These are phyloP conservation scores for Bambusicola thoracicus DNA, from an alignment of 2,113 vertebrate species.

Conservation along the genomic window DNA sequence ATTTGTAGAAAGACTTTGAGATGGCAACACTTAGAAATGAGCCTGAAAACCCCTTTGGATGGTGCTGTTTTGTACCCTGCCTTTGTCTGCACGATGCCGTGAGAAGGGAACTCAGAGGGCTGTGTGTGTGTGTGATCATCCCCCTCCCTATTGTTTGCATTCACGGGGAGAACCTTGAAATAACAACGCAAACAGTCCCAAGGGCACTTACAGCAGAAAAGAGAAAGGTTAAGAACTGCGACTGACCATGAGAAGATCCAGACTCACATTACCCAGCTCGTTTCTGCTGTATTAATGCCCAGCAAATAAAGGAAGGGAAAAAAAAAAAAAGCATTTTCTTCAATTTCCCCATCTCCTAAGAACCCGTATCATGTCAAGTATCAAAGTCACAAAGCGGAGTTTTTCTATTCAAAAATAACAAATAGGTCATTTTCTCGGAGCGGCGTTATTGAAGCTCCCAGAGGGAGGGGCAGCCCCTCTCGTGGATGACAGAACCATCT, in stretches of 20 bases:
- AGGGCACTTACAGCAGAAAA: background rate
- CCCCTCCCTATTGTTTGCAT: background rate
- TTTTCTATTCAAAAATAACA: background rate
- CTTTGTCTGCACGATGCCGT: background rate
- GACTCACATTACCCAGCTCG: background rate
- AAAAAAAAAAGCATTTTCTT: background rate
- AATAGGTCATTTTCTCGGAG: background rate
- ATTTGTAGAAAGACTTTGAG: background rate
- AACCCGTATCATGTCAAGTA: background rate
- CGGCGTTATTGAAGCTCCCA: accelerated
- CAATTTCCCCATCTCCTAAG: background rate
- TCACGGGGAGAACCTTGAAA: background rate
- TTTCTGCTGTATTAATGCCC: background rate
- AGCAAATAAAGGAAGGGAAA: background rate
- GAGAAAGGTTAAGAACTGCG: background rate
- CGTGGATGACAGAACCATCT: background rate
- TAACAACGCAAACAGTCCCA: background rate
- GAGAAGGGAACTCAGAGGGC: background rate
- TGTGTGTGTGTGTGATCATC: background rate
- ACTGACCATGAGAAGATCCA: background rate
- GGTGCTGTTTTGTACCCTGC: background rate
- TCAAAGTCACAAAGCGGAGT: background rate
- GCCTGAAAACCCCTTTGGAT: background rate
- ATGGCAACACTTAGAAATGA: background rate
- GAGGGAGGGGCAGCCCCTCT: background rate